A percentile compares a stretch with the other conserved stretches of the same genome.
phyloP scores from a whole-genome alignment of 2,113 vertebrate species.

The Alectura lathami region DNA sequence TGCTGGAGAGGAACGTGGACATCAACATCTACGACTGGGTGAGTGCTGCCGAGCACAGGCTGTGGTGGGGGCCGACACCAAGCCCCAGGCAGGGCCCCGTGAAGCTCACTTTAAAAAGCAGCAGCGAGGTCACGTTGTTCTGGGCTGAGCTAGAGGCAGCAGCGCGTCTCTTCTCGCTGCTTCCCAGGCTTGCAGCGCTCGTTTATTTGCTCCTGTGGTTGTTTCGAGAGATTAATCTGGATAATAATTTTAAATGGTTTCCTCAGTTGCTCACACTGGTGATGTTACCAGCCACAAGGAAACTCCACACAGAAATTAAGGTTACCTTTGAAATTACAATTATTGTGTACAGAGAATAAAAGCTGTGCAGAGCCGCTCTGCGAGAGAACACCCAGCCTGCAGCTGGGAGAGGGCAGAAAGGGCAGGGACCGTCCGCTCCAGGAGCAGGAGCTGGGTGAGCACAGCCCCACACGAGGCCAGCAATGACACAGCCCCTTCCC shows the following conservation, averaged over 20 bases:
- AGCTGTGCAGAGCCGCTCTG: not conserved
- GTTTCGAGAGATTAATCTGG: not conserved
- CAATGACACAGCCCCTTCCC: not conserved
- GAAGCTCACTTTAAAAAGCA: not conserved
- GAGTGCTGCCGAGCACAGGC: not conserved
- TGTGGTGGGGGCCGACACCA: not conserved
- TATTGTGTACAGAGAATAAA: not conserved
- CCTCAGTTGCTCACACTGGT: not conserved
- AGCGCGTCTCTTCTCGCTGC: not conserved
- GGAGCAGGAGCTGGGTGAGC: not conserved
- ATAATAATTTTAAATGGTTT: not conserved
- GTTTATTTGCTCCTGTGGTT: not conserved
- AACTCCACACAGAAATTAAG: not conserved
- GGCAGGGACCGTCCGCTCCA: accelerated
- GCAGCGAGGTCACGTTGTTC: not conserved
- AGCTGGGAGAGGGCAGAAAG: not conserved
- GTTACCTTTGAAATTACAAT: not conserved
- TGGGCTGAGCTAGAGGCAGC: not conserved
- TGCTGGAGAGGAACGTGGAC: slow-evolving; percentile 87
- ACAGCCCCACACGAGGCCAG: accelerated
- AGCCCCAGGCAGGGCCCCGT: accelerated
- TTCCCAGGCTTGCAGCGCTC: not conserved
- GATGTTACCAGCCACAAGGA: not conserved
- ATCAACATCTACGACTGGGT: slow-evolving; percentile 97
- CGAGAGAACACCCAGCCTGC: not conserved